A percentile compares a stretch with the other conserved stretches of the same genome.
Evolutionary conservation across 1,140 invertebrate species (phyloP).

Genomic region (Choristoneura fumiferana): DNA sequence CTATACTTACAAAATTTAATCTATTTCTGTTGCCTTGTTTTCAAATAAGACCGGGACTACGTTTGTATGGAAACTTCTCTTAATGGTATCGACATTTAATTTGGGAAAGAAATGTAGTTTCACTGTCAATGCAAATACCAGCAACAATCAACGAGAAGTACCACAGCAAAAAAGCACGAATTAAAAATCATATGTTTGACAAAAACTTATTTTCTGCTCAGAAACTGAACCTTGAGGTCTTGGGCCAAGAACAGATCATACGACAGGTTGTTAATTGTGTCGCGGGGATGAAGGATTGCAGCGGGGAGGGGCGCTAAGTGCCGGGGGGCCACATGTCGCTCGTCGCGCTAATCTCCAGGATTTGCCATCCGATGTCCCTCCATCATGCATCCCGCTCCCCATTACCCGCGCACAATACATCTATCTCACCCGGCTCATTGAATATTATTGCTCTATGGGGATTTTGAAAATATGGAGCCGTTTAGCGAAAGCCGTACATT

Average conservation of each 20-base stretch:
- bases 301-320: constrained; percentile 62
- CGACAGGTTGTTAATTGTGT: constrained; percentile 29
- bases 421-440: constrained; percentile 70
- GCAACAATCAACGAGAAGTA: too few species aligned
- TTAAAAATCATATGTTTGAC: too few species aligned
- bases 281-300: constrained; percentile 33
- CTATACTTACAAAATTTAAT: too few species aligned
- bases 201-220: too few species aligned
- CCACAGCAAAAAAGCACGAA: too few species aligned
- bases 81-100: too few species aligned
- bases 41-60: too few species aligned
- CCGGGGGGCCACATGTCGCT: constrained; percentile 74
- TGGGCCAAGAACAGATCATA: background rate
- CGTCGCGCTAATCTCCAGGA: constrained; percentile 75
- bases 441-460: constrained; percentile 79
- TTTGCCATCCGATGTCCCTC: constrained; percentile 70
- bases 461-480: constrained; percentile 79
- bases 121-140: too few species aligned
- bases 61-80: too few species aligned
- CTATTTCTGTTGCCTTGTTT: too few species aligned
- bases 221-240: too few species aligned
- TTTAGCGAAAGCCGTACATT: constrained; percentile 76
- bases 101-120: too few species aligned
- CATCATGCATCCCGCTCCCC: constrained; percentile 46
- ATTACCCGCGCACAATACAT: constrained; percentile 40